Evolutionary conservation across 2,888 invertebrate genomes (phyloP).

Genomic region (Lobophora halterata): DNA sequence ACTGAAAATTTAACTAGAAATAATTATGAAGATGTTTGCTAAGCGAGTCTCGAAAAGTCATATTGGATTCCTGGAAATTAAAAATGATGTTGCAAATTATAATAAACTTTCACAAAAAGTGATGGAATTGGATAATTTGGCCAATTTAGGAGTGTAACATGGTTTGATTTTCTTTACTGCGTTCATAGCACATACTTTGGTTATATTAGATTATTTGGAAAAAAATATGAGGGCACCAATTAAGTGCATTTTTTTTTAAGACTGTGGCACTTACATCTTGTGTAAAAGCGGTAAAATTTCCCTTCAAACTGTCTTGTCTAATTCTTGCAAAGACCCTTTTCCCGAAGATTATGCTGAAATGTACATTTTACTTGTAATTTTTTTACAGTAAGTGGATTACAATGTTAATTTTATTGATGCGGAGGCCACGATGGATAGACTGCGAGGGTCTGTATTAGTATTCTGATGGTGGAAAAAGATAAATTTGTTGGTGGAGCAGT

Average conservation of each 20-base stretch:
- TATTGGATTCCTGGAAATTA: too few relatives aligned
- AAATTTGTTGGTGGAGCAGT: conserved; percentile 73
- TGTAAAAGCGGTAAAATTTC: conserved; percentile 2
- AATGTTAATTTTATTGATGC: conserved; percentile 80
- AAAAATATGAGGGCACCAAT: too few relatives aligned
- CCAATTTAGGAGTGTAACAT: too few relatives aligned
- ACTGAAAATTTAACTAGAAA: conserved; percentile 30
- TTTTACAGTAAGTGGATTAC: conserved; percentile 74
- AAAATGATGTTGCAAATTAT: too few relatives aligned
- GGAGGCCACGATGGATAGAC: conserved; percentile 62
- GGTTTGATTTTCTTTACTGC: too few relatives aligned
- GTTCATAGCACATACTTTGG: too few relatives aligned
- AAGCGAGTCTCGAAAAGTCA: conserved; percentile 5
- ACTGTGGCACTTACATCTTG: too few relatives aligned
- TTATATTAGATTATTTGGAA: too few relatives aligned
- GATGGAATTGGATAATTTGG: too few relatives aligned
- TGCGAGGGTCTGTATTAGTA: conserved; percentile 64
- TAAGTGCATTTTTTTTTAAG: too few relatives aligned
- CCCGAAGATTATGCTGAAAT: conserved; percentile 38
- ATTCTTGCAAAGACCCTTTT: conserved; percentile 26
- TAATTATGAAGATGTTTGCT: conserved; percentile 18
- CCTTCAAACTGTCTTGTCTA: conserved; percentile 11
- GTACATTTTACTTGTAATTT: conserved; percentile 64
- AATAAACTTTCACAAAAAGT: too few relatives aligned
- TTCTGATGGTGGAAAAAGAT: conserved; percentile 75